Evolutionary conservation across 2,797 vertebrate genomes (phyloP).

Genomic region (Xiphorhynchus erythropygius): DNA sequence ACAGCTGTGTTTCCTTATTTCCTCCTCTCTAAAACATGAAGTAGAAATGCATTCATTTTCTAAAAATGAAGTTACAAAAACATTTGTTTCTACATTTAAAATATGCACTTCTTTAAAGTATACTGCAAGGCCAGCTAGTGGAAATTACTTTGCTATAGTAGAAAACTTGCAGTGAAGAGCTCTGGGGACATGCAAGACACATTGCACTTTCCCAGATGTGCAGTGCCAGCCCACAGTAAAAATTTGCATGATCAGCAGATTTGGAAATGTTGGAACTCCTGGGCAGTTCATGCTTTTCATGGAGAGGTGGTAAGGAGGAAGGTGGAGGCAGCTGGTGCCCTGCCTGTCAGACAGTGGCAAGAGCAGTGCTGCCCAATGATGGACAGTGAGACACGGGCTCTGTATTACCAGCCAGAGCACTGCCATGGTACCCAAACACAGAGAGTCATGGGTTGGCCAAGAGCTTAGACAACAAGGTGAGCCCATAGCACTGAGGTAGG

Average conservation of each 20-base stretch:
- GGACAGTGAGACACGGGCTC: background rate
- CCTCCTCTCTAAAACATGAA: background rate
- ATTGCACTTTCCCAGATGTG: background rate
- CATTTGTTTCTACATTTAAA: background rate
- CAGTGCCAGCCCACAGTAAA: rapidly evolving
- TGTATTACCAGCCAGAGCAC: too few relatives aligned
- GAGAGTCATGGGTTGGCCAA: rapidly evolving
- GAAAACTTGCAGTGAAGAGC: background rate
- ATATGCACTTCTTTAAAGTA: background rate
- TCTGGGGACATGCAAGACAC: background rate
- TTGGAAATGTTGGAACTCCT: background rate
- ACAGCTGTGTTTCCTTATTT: background rate
- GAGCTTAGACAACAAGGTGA: background rate
- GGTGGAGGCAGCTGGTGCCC: background rate
- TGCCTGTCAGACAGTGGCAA: background rate
- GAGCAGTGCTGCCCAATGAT: background rate
- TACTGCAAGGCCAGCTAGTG: background rate
- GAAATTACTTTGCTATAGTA: background rate
- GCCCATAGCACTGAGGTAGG: background rate
- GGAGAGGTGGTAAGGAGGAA: too few relatives aligned
- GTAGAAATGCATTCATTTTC: background rate
- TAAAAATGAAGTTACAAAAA: background rate
- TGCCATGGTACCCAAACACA: rapidly evolving
- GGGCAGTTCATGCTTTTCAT: background rate
- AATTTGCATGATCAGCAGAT: background rate